Base-by-base conservation (phyloP, 1,140 invertebrate genomes). In the Drosophila sp. region DNA sequence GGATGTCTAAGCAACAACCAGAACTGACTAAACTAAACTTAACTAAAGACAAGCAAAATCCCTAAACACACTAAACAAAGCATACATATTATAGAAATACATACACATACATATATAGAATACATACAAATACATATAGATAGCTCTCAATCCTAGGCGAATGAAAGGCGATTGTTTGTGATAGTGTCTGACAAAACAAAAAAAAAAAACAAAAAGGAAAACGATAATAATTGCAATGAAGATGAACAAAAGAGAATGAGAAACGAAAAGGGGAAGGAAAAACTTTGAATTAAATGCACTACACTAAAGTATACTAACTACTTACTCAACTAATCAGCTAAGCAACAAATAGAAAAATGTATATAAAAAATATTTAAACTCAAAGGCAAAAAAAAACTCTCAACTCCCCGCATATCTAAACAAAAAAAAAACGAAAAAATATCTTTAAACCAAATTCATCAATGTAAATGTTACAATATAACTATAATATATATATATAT, bases 1-100 rank as follows among this genome's bases (percentile, higher is more conserved):
- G 25, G 97, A 98, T 92, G 97, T 98, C 90, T 98, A 92, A 91
- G 79, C 70, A 69, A 71, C 44, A 58, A 60, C 60, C 60, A 85
- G 82, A 86, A 86, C 82, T 86, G 82, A 86, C 82, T 86, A 86
- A 86, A 79, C 82, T 67, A 47, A 70, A 38, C 61, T 64, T 70
- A 47, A 70, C 55, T 23, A 35, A 68, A 57, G 27, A 63, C 35
- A 56, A 64, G 27, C 35, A 50, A 27, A 50, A 27, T 50, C 44
- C 44, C 44, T 50, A 50, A 25, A 44, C 10, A 44, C 41, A 38
- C 5, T 4, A 38, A 38, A 38, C 35, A 38, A 38, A 38, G 6
- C 17, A 44, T 50, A 61, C 40, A 73, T 35, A 57, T 25, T 38
- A 35, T 40, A 61, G 10, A 63, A 38, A 44, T 29, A 35, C 3